phyloP scores from a whole-genome alignment of 2,888 invertebrate genomes.

The Lampropteryx suffumata region DNA sequence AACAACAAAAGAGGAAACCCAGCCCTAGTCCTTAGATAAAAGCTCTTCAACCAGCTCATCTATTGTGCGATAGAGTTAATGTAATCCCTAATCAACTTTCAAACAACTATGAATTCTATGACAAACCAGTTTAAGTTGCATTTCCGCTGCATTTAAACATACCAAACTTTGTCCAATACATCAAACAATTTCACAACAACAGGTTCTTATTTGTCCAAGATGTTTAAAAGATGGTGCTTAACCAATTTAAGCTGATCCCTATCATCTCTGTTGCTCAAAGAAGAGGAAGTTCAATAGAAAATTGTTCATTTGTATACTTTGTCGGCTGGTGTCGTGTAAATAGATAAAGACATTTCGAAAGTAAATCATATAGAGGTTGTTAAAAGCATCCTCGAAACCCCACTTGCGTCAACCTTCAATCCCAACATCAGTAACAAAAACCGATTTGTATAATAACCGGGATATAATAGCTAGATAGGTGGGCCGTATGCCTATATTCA shows the following conservation, averaged over 20 bases:
- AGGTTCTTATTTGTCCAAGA: slow-evolving; percentile 56
- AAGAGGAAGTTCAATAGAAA: slow-evolving; percentile 27
- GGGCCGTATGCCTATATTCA: no score
- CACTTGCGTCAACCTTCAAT: background rate
- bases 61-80: slow-evolving; percentile 13
- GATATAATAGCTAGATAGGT: no score
- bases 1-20: background rate
- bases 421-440: no score
- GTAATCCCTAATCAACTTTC: slow-evolving; percentile 10
- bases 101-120: slow-evolving; percentile 6
- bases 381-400: slow-evolving; percentile 37
- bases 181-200: slow-evolving; percentile 52
- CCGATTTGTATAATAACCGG: background rate
- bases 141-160: slow-evolving; percentile 20
- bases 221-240: slow-evolving; percentile 49
- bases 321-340: slow-evolving; percentile 61
- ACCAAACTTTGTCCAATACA: slow-evolving; percentile 48
- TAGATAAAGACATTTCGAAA: slow-evolving; percentile 59
- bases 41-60: slow-evolving; percentile 10
- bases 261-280: slow-evolving; percentile 5
- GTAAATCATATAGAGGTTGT: slow-evolving; percentile 56
- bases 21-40: background rate
- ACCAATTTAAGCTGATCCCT: slow-evolving; percentile 40
- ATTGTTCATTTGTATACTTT: slow-evolving; percentile 48
- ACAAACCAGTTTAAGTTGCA: slow-evolving; percentile 12